A percentile compares a stretch with the other conserved stretches of the same genome.
Conservation (phyloP, 2,113 vertebrate genomes). For the Solea solea region DNA sequence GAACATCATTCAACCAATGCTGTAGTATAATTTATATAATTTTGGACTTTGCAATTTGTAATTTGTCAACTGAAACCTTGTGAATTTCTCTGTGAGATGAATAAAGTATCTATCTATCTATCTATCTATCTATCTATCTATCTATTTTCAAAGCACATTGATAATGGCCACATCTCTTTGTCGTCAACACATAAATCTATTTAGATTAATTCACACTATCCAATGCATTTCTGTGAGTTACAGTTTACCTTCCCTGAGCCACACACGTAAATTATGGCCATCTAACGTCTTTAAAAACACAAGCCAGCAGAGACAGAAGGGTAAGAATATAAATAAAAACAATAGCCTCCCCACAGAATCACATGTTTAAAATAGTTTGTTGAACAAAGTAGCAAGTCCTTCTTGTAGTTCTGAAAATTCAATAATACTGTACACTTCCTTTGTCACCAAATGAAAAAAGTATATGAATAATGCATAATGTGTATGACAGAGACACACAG, state of each 20-base stretch:
- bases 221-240: constrained; percentile 17
- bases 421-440: neutral
- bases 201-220: constrained; percentile 22
- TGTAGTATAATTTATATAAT: no score
- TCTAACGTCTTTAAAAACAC: constrained; percentile 19
- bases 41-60: no score
- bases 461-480: constrained; percentile 40
- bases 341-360: constrained; percentile 6
- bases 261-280: constrained; percentile 6
- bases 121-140: no score
- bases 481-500: constrained; percentile 13
- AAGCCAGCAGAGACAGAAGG: neutral
- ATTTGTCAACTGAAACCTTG: no score
- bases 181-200: constrained; percentile 15
- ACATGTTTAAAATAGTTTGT: constrained; percentile 7
- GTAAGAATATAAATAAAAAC: neutral
- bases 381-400: no score
- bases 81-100: no score
- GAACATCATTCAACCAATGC: no score
- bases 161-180: neutral
- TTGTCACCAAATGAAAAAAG: constrained; percentile 4
- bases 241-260: constrained; percentile 1
- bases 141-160: neutral
- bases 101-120: no score
- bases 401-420: no score